Conservation (phyloP, 2,888 invertebrate species). For the Lasioglossum lativentre region DNA sequence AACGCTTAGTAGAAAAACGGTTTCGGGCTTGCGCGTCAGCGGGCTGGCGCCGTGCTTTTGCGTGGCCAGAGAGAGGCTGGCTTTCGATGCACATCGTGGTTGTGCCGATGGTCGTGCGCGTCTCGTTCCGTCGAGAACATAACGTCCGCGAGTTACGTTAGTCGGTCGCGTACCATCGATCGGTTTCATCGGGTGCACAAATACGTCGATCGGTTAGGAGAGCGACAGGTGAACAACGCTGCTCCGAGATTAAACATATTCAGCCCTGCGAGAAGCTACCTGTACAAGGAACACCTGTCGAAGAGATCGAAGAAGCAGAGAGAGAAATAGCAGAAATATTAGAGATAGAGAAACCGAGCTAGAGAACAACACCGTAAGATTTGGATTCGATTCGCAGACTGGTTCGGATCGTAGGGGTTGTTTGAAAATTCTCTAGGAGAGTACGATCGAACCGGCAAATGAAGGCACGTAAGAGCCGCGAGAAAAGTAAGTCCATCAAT, state of each 20-base stretch:
- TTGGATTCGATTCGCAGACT: slow-evolving; percentile 7
- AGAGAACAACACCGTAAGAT: background rate
- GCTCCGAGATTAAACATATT: background rate
- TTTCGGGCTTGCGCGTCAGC: slow-evolving; percentile 60
- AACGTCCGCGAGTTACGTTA: slow-evolving; percentile 35
- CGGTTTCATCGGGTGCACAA: slow-evolving; percentile 31
- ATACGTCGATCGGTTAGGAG: slow-evolving; percentile 38
- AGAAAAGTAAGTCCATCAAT: slow-evolving; percentile 80
- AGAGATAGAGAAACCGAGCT: background rate
- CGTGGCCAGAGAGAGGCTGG: slow-evolving; percentile 61
- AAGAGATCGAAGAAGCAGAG: background rate
- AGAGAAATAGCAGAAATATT: background rate
- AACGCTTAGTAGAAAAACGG: slow-evolving; percentile 28
- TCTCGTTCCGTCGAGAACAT: slow-evolving; percentile 29
- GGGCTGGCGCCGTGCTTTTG: slow-evolving; percentile 73
- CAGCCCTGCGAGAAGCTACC: background rate
- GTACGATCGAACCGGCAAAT: slow-evolving; percentile 56
- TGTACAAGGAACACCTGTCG: background rate
- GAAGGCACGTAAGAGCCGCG: slow-evolving; percentile 79
- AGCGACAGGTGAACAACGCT: background rate
- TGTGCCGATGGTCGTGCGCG: slow-evolving; percentile 52
- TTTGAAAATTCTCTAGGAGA: slow-evolving; percentile 26
- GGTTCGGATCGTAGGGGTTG: slow-evolving; percentile 29
- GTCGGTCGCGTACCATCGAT: slow-evolving; percentile 54
- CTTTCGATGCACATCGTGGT: slow-evolving; percentile 35